Percentiles rank a stretch among this genome's conserved stretches.
Evolutionary conservation across 2,113 vertebrate genomes (phyloP).

Genomic region (Neomonachus schauinslandi): DNA sequence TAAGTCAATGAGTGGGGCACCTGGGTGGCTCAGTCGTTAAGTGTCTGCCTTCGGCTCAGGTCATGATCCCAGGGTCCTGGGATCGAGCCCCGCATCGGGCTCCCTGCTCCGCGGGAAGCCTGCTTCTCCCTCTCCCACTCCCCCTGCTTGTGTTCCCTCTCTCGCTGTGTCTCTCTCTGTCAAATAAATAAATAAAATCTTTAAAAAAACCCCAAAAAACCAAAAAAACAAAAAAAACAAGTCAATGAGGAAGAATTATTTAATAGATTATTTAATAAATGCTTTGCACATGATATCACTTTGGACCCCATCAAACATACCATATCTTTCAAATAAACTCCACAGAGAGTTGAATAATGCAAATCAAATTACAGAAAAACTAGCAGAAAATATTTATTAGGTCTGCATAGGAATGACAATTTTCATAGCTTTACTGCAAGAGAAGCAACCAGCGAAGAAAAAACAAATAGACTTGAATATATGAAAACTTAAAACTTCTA

Average conservation of each 20-base stretch:
- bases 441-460: neutral
- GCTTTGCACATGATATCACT: neutral
- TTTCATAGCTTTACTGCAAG: neutral
- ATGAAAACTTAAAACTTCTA: slow-evolving; percentile 35
- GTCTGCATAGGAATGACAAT: neutral
- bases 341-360: neutral
- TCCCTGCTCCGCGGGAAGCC: too few species aligned
- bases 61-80: too few species aligned
- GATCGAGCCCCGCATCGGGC: too few species aligned
- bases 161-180: too few species aligned
- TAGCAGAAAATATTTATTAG: slow-evolving; percentile 20
- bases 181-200: too few species aligned
- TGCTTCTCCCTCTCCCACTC: too few species aligned
- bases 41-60: too few species aligned
- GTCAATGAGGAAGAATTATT: neutral
- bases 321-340: neutral
- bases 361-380: slow-evolving; percentile 8
- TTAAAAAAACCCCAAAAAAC: too few species aligned
- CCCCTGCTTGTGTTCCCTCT: too few species aligned
- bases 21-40: too few species aligned
- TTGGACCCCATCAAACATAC: neutral
- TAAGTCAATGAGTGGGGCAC: neutral
- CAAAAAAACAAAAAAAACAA: too few species aligned
- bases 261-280: slow-evolving; percentile 32
- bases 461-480: slow-evolving; percentile 4